Percentiles rank a stretch among this genome's conserved stretches.
Conservation (phyloP, 2,888 invertebrate species). For the Drosophila borealis region DNA sequence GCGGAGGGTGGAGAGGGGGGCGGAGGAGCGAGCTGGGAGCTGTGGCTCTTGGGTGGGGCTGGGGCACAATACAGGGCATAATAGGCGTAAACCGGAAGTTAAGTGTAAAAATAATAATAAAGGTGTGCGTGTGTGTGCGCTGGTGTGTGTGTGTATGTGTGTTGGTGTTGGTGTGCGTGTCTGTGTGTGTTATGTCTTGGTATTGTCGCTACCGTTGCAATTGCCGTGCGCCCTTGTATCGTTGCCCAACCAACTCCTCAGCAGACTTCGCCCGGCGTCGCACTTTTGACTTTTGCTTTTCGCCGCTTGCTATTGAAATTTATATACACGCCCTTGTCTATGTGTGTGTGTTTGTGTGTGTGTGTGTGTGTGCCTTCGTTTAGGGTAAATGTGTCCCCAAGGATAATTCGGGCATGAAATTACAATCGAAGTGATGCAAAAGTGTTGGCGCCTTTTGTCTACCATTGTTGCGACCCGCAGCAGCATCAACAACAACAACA, state of each 20-base stretch:
- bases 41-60: constrained; percentile 1
- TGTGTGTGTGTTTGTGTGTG: constrained; percentile 20
- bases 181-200: constrained; percentile 23
- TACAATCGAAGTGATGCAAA: constrained; percentile 83
- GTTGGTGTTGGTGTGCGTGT: constrained; percentile 18
- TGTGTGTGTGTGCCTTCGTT: constrained; percentile 51
- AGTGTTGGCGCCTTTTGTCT: constrained; percentile 75
- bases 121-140: constrained; percentile 61
- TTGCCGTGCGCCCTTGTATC: constrained; percentile 47
- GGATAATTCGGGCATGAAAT: constrained; percentile 85
- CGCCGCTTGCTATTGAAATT: constrained; percentile 68
- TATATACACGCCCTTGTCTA: constrained; percentile 50
- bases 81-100: constrained; percentile 81
- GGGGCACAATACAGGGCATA: constrained; percentile 47
- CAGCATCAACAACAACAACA: constrained; percentile 17
- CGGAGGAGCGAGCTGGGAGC: neutral
- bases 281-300: constrained; percentile 65
- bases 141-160: constrained; percentile 21
- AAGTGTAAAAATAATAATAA: constrained; percentile 82
- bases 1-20: constrained; percentile 1
- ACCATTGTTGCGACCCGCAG: constrained; percentile 58
- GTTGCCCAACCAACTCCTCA: neutral
- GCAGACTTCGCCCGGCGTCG: neutral
- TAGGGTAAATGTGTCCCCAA: constrained; percentile 82
- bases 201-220: constrained; percentile 28